These are phyloP conservation scores for Clarias fuscus DNA, from an alignment of 2,797 vertebrate species.

Conservation along the genomic window DNA sequence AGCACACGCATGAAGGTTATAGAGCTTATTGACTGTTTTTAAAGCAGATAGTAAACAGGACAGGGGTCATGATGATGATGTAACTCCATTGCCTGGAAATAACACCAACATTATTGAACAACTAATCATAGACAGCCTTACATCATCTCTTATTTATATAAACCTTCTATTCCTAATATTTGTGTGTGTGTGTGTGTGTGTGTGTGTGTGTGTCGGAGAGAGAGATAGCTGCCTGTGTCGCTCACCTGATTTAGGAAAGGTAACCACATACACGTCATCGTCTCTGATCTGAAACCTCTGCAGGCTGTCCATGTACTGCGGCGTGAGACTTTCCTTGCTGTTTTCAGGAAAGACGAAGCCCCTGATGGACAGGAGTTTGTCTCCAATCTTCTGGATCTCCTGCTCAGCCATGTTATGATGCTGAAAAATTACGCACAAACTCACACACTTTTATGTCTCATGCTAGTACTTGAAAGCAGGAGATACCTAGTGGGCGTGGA, in stretches of 20 bases:
- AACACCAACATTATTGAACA: neutral
- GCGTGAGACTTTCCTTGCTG: neutral
- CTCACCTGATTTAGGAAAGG: conserved; percentile 61
- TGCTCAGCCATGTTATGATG: conserved; percentile 53
- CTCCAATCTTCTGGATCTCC: conserved; percentile 48
- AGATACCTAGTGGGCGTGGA: conserved; percentile 1
- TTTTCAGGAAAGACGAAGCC: conserved; percentile 15
- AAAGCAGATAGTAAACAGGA: neutral
- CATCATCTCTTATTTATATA: neutral
- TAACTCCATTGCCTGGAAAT: neutral
- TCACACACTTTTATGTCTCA: neutral
- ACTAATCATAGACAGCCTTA: neutral
- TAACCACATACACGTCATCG: conserved; percentile 54
- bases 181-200: neutral
- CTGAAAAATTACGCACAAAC: neutral
- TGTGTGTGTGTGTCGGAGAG: neutral
- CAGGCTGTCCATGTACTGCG: conserved; percentile 48
- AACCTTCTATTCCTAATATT: neutral
- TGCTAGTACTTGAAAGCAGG: neutral
- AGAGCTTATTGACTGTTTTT: neutral
- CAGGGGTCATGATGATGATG: neutral
- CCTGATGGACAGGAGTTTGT: conserved; percentile 45
- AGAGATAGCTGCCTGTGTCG: neutral
- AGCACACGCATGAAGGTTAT: neutral
- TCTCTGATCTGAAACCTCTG: conserved; percentile 52